These are phyloP conservation scores for Noctua comes DNA, from an alignment of 2,888 invertebrate species.

Conservation along the genomic window DNA sequence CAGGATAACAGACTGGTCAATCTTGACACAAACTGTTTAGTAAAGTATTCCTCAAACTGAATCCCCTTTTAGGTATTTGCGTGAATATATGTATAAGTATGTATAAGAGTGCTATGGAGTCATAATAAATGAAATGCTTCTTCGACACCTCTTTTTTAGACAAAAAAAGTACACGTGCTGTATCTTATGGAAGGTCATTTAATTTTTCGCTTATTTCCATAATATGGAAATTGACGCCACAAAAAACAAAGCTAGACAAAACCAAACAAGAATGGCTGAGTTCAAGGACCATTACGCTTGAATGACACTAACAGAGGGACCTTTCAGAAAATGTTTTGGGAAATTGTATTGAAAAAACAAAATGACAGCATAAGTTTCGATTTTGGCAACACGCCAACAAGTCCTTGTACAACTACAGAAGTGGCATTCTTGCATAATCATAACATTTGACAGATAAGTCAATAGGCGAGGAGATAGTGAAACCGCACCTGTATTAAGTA, in stretches of 20 bases:
- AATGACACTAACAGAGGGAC: neutral
- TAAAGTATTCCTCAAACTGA: neutral
- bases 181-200: neutral
- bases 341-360: neutral
- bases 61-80: neutral
- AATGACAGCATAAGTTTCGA: neutral
- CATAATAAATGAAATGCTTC: neutral
- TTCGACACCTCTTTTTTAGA: neutral
- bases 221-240: neutral
- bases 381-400: neutral
- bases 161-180: neutral
- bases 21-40: neutral
- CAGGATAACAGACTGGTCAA: neutral
- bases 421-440: conserved; percentile 45
- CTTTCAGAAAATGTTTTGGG: neutral
- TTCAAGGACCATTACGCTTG: neutral
- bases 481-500: conserved; percentile 43
- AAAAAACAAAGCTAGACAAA: neutral
- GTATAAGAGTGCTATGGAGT: neutral
- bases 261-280: neutral
- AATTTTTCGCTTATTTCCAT: neutral
- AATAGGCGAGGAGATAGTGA: conserved; percentile 49
- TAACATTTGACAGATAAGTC: conserved; percentile 32
- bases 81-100: neutral
- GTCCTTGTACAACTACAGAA: neutral